Base-by-base conservation (phyloP, 1,140 invertebrate species). In the Thalassaphorura encarpata region DNA sequence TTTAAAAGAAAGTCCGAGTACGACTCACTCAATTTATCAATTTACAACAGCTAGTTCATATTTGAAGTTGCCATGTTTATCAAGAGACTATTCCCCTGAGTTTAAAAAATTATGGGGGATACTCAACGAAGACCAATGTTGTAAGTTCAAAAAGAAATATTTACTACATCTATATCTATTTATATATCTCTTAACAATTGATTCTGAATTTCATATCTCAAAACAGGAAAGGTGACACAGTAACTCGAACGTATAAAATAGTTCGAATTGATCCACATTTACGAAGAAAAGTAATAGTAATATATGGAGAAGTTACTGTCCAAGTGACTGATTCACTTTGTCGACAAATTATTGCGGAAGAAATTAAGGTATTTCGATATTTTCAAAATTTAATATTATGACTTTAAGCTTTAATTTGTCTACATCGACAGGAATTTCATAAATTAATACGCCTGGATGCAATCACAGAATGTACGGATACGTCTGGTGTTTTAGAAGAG, bases 361-460 rank as follows among this genome's bases (percentile, higher is more conserved):
- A 29, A 19, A 23, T 15, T n/a, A n/a, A 31, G 27, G 23, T 46
- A 18, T 36, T 13, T 19, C 36, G n/a, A n/a, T n/a, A 15, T 24
- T 15, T 24, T 23, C 33, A 36, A 36, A 36, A n/a, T 21, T 26
- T 27, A 6, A 47, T 8, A 47, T 47, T 47, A 23, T 15, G 24
- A 26, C 4, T n/a, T n/a, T n/a, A n/a, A 23, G 21, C 11, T 51
- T 24, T 26, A 16, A 45, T 40, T 50, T 49, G 21, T 36, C 56
- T 31, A 40, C 40, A 31, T 52, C 41, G 26, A 18, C 31, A 80
- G 82, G 79, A 83, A 70, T 84, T 84, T 63, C 83, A 86, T 67
- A 87, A 87, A 74, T 80, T 85, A 54, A 93, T 96, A 46, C 78
- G 88, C 47, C 70, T 96, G 43, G 87, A 89, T 63, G 86, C 84